Evolutionary conservation across 2,113 vertebrate genomes (phyloP), one percentile per base, ranked within the genome.

Genomic region (Vulpes vulpes): DNA sequence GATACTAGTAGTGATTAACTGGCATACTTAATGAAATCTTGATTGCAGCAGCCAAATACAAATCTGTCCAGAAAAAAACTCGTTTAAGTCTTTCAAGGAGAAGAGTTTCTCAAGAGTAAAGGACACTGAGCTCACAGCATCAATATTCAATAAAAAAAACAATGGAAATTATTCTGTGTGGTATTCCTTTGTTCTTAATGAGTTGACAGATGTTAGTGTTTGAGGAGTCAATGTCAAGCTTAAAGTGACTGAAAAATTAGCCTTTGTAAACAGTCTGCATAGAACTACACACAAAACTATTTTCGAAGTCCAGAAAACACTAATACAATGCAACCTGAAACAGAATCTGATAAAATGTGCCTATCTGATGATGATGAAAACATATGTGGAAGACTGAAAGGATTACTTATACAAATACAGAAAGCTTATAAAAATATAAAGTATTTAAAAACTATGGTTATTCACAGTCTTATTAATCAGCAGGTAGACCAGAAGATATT

Each of bases 131-230:
- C 3, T 53, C 43, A 71, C 43, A 76, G 65, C 14, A 84, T 30
- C n/a, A 94, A 80, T 84, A 96, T 27, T 80, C 35, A 80, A 84
- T 43, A 86, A 67, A 83, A 81, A 94, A 94, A 81, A 35, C 67
- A 76, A 86, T 5, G 8, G 59, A 62, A 85, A 71, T 71, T 64
- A 89, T 81, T 95, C n/a, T 87, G 15, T 87, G n/a, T 59, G 53
- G 23, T 82, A 79, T 79, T 94, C 79, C 51, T 69, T 69, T 60
- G 27, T 53, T 85, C 65, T 25, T 74, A 12, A 85, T 62, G 12
- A 93, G 32, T 30, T n/a, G 25, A 65, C 62, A 93, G 55, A 74
- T 35, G 8, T 59, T 85, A 91, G 5, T 80, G 79, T 57, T 53
- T 85, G 78, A 78, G 9, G 30, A 76, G 20, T 51, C 32, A 94